Base-by-base conservation (phyloP, 2,113 vertebrate species). In the Noturus placidus region DNA sequence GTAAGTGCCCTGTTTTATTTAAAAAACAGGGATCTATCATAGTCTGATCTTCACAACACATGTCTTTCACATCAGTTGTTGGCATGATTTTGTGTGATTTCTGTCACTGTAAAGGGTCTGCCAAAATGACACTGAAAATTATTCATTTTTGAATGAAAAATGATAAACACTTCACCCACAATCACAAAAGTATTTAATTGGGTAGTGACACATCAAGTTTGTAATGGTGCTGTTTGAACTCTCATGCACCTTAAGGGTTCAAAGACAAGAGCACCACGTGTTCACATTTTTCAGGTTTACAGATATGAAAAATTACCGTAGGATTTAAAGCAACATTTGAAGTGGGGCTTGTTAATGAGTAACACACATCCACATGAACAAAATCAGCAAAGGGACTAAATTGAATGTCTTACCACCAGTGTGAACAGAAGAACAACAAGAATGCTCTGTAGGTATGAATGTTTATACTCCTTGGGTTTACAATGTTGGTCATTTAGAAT, bases 391-490 rank as follows among this genome's bases (percentile, higher is more conserved):
- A 50, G 7, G n/a, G 80, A 22, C 30, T n/a, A 6, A 80, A 54
- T 35, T 85, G 17, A 69, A 69, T 63, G 61, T 89, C 94, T 0
- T 93, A 98, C 98, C 97, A 97, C 95, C 42, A 96, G 0, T 35
- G 97, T 94, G 10, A 94, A 93, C 92, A 98, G 79, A 35, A 95
- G 33, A 38, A 98, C 93, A 20, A 98, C 92, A 8, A 95, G 0
- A 1, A 89, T 90, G 91, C 94, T 98, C 65, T 87, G 92, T 1
- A 95, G 1, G 91, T 96, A 99, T 0, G 97, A 98, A 90, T 99
- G 97, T 61, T 89, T 87, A 87, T 96, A 95, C 0, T 0, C 6
- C 70, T 1, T 93, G 0, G 93, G 91, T 0, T 86, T 0, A 2
- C 94, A 95, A 30, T 94, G 33, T 0, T 92, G 77, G 17, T 95